phyloP scores from a whole-genome alignment of 1,140 invertebrate genomes.

The Panulirus ornatus region DNA sequence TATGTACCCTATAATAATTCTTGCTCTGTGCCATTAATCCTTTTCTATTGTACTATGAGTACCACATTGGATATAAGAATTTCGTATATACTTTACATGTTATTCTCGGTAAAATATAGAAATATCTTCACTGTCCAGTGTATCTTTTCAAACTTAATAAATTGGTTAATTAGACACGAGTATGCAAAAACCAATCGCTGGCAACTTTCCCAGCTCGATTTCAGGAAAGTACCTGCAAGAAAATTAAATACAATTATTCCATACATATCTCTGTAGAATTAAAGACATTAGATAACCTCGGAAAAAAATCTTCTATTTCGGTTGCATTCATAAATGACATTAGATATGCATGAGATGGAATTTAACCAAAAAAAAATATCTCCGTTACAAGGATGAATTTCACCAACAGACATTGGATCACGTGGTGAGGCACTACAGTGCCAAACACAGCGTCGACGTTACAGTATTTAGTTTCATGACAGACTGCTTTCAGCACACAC shows the following conservation, averaged over 20 bases:
- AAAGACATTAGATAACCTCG: neutral
- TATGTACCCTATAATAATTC: neutral
- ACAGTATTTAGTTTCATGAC: neutral
- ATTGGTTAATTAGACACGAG: neutral
- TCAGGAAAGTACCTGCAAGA: neutral
- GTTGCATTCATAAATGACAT: neutral
- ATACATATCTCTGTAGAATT: neutral
- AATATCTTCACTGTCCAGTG: neutral
- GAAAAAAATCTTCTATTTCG: neutral
- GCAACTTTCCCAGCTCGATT: neutral
- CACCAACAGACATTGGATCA: too few relatives aligned
- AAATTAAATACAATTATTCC: neutral
- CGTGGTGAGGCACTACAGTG: neutral
- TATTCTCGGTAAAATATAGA: neutral
- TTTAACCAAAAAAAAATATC: neutral
- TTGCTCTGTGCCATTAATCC: neutral
- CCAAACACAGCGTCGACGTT: neutral
- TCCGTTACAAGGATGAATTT: too few relatives aligned
- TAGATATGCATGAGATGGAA: neutral
- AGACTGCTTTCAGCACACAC: neutral
- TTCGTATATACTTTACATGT: neutral
- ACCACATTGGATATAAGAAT: neutral
- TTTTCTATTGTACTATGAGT: neutral
- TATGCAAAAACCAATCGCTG: neutral
- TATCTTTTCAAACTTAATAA: neutral